These are phyloP conservation scores for Halichoerus grypus DNA, from an alignment of 2,113 vertebrate species.

Conservation along the genomic window DNA sequence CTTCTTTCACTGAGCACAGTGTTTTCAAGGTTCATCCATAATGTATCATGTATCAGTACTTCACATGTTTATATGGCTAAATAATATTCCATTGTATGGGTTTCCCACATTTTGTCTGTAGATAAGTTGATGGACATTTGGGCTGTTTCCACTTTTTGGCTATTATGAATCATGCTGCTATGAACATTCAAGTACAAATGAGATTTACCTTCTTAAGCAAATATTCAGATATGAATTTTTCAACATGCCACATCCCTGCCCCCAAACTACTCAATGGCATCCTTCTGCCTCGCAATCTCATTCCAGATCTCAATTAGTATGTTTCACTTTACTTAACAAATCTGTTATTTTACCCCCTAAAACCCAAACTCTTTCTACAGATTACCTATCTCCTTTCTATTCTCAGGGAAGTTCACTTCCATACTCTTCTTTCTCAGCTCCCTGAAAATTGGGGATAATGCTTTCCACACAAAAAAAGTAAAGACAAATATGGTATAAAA, in stretches of 20 bases:
- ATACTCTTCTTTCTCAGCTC: background rate
- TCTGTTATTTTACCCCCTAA: background rate
- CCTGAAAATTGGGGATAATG: background rate
- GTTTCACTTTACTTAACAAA: background rate
- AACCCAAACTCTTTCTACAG: background rate
- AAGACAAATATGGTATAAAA: background rate
- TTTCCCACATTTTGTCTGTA: background rate
- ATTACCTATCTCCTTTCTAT: background rate
- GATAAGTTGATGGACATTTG: background rate
- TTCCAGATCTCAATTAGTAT: background rate
- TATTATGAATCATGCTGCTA: background rate
- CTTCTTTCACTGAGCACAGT: background rate
- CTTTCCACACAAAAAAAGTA: background rate
- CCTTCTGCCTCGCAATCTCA: background rate
- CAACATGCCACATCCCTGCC: background rate
- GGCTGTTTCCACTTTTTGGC: background rate
- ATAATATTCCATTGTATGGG: background rate
- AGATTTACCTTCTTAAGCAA: background rate
- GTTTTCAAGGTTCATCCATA: background rate
- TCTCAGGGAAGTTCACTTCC: background rate
- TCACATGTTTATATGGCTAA: background rate
- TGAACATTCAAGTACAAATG: background rate
- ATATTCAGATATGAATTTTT: background rate
- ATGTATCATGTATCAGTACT: background rate
- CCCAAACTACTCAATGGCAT: background rate